A percentile compares a stretch with the other conserved stretches of the same genome.
Conservation (phyloP, 1,140 invertebrate species). For the Dolichoris vasculosae region DNA sequence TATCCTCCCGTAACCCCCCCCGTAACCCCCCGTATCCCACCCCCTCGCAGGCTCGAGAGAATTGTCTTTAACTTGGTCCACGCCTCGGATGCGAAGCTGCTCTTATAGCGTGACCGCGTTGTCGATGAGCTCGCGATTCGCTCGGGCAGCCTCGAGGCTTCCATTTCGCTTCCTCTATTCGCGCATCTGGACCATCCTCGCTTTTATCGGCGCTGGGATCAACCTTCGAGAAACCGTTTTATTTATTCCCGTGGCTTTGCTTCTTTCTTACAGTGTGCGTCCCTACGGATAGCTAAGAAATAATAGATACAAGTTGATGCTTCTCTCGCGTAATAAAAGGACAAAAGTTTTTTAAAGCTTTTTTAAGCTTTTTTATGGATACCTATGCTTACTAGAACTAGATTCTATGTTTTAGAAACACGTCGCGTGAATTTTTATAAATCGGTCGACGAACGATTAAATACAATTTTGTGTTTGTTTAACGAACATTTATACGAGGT, state of each 20-base stretch:
- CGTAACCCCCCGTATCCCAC: background rate
- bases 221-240: background rate
- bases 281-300: no score
- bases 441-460: no score
- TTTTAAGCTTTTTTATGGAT: no score
- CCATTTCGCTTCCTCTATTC: background rate
- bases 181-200: background rate
- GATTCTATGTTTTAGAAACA: no score
- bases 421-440: no score
- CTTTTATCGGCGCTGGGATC: background rate
- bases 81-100: background rate
- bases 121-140: background rate
- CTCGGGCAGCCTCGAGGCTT: background rate
- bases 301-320: no score
- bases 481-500: no score
- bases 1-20: background rate
- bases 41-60: slow-evolving; percentile 18
- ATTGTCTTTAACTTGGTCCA: slow-evolving; percentile 41
- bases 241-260: background rate
- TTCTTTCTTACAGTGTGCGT: background rate
- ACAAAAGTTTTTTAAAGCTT: no score
- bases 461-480: no score
- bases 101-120: background rate
- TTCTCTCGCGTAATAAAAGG: no score
- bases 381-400: no score